Evolutionary conservation across 2,888 invertebrate species (phyloP).

Genomic region (Papilio elwesi): DNA sequence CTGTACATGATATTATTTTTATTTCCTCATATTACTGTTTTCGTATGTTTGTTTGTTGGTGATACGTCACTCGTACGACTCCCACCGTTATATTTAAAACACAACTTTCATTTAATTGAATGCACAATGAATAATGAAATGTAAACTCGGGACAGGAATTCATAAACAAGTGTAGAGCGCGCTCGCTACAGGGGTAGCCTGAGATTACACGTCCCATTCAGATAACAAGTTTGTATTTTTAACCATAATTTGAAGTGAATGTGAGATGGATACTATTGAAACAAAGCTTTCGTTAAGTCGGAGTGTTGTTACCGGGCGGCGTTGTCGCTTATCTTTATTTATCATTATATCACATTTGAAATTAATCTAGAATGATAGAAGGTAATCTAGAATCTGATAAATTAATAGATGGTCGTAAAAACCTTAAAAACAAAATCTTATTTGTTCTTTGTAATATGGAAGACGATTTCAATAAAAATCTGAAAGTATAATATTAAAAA

Average conservation of each 20-base stretch:
- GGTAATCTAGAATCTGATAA: too few relatives aligned
- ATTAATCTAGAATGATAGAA: too few relatives aligned
- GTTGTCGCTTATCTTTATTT: too few relatives aligned
- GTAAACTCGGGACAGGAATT: not conserved
- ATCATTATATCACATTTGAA: too few relatives aligned
- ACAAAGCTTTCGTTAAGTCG: too few relatives aligned
- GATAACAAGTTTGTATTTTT: conserved; percentile 17
- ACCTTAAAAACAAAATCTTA: too few relatives aligned
- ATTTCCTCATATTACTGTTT: not conserved
- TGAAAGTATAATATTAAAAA: too few relatives aligned
- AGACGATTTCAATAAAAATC: too few relatives aligned
- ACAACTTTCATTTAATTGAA: conserved; percentile 21
- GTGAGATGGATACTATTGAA: too few relatives aligned
- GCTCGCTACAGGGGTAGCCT: not conserved
- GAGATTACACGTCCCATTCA: conserved; percentile 7
- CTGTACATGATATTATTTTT: not conserved
- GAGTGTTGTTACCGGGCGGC: too few relatives aligned
- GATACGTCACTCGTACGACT: not conserved
- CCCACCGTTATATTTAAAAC: conserved; percentile 15
- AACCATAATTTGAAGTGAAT: not conserved
- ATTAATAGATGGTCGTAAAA: too few relatives aligned
- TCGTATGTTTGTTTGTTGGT: not conserved
- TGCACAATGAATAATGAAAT: conserved; percentile 31
- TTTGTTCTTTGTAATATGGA: too few relatives aligned
- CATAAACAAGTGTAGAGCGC: conserved; percentile 10